Evolutionary conservation across 1,140 invertebrate species (phyloP).

Genomic region (Idris sp.): DNA sequence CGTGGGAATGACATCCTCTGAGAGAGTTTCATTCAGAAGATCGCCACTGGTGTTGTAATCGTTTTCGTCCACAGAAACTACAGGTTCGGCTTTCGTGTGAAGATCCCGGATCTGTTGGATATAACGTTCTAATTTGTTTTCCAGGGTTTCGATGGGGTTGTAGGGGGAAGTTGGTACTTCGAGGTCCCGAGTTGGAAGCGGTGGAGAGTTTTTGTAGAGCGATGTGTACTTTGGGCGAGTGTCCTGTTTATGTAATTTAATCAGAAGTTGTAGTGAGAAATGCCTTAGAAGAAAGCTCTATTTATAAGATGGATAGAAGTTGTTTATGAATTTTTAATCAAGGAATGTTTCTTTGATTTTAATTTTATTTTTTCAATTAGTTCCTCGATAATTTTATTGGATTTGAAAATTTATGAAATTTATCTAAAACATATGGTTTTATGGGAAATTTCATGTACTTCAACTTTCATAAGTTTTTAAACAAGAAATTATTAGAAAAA

Average conservation of each 20-base stretch:
- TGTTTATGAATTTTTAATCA: too few species aligned
- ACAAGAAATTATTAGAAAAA: too few species aligned
- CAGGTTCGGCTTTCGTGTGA: conserved; percentile 39
- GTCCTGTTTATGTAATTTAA: conserved; percentile 5
- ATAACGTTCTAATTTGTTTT: conserved; percentile 69
- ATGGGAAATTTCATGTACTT: too few species aligned
- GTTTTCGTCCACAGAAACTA: conserved; percentile 60
- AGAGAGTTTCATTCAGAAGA: conserved; percentile 68
- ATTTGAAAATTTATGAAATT: too few species aligned
- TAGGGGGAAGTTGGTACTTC: not conserved
- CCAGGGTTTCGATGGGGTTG: conserved; percentile 30
- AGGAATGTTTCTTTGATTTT: too few species aligned
- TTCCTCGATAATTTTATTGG: too few species aligned
- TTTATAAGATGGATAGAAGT: too few species aligned
- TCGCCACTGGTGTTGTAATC: conserved; percentile 72
- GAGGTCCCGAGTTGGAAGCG: not conserved
- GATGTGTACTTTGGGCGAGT: conserved; percentile 17
- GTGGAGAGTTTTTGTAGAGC: conserved; percentile 1
- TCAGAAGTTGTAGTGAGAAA: too few species aligned
- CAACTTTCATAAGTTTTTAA: too few species aligned
- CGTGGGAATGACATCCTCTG: conserved; percentile 61
- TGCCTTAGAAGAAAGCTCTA: too few species aligned
- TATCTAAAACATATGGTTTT: too few species aligned
- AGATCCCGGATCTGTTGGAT: conserved; percentile 69
- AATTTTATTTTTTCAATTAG: too few species aligned